phyloP scores from a whole-genome alignment of 2,888 invertebrate genomes.

The Volucella inanis region DNA sequence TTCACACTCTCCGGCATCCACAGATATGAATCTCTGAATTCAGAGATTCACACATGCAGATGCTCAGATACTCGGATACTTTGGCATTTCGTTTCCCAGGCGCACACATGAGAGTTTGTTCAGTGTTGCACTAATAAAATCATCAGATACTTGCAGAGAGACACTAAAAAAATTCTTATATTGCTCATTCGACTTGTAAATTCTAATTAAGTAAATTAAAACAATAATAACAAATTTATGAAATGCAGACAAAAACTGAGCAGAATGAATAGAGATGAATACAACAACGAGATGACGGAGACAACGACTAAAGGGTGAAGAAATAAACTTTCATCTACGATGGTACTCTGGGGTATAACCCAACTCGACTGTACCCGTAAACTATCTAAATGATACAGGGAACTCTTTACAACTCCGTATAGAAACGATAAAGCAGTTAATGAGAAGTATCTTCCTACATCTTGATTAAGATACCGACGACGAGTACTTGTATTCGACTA shows the following conservation, averaged over 20 bases:
- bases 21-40: slow-evolving; percentile 29
- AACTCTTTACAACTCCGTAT: background rate
- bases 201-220: slow-evolving; percentile 73
- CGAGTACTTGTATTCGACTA: background rate
- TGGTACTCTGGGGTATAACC: slow-evolving; percentile 20
- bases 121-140: slow-evolving; percentile 1
- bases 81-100: slow-evolving; percentile 4
- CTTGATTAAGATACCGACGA: slow-evolving; percentile 39
- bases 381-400: slow-evolving; percentile 3
- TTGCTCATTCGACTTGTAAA: slow-evolving; percentile 65
- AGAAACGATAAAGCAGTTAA: slow-evolving; percentile 44
- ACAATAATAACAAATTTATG: slow-evolving; percentile 33
- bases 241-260: background rate
- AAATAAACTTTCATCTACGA: slow-evolving; percentile 23
- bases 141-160: background rate
- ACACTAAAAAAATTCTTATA: slow-evolving; percentile 26
- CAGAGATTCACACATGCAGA: slow-evolving; percentile 30
- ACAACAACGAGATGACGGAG: background rate
- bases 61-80: slow-evolving; percentile 9
- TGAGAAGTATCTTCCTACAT: slow-evolving; percentile 35
- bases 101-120: background rate
- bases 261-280: no score
- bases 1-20: slow-evolving; percentile 28
- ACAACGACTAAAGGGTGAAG: background rate
- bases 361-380: slow-evolving; percentile 1